These are phyloP conservation scores for Physocephala rufipes DNA, from an alignment of 2,888 invertebrate species.

Conservation along the genomic window DNA sequence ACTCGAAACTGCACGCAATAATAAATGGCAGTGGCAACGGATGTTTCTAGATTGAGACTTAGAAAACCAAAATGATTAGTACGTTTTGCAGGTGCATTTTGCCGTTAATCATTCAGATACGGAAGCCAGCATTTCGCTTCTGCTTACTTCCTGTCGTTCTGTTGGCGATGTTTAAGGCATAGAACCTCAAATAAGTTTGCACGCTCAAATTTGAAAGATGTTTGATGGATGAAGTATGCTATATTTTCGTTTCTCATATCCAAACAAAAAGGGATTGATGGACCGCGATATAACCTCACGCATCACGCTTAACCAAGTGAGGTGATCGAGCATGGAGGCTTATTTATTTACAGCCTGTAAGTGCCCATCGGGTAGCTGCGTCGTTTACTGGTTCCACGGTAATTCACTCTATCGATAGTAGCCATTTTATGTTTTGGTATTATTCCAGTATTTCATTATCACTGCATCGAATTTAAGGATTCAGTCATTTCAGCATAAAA, in stretches of 20 bases:
- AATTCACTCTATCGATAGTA: too few species aligned
- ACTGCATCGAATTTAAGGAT: too few species aligned
- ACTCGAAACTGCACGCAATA: neutral
- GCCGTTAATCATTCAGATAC: neutral
- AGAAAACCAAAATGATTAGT: slow-evolving; percentile 13
- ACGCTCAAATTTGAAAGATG: slow-evolving; percentile 5
- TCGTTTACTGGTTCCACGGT: slow-evolving; percentile 4
- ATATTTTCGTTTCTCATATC: neutral
- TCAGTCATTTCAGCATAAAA: too few species aligned
- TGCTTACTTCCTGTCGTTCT: neutral
- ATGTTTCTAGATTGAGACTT: slow-evolving; percentile 31
- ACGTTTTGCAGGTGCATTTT: slow-evolving; percentile 22
- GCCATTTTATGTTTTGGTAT: too few species aligned
- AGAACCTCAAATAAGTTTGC: slow-evolving; percentile 26
- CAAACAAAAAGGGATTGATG: neutral
- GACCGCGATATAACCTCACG: neutral
- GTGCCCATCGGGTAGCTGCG: too few species aligned
- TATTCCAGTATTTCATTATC: too few species aligned
- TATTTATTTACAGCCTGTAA: slow-evolving; percentile 7
- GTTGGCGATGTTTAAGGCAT: neutral
- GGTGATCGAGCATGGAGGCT: slow-evolving; percentile 9
- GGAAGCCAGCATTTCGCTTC: slow-evolving; percentile 7
- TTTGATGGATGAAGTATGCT: neutral
- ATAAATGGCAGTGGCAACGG: slow-evolving; percentile 17
- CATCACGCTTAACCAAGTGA: slow-evolving; percentile 27